These are phyloP conservation scores for Bovichtus diacanthus DNA, from an alignment of 2,797 vertebrate genomes.

Conservation along the genomic window DNA sequence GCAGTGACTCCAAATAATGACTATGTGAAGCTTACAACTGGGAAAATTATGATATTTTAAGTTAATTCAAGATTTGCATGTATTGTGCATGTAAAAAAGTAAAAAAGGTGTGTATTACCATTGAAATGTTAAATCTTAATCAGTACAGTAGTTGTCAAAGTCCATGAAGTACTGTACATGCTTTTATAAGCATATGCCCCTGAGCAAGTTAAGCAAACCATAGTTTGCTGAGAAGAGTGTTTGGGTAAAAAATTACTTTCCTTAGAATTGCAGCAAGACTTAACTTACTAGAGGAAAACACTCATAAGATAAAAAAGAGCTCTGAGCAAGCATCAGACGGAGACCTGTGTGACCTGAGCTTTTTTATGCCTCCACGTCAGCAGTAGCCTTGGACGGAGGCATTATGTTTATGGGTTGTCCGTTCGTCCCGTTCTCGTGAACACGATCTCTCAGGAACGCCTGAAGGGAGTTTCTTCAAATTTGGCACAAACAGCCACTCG, in stretches of 20 bases:
- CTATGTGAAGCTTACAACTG: conserved; percentile 32
- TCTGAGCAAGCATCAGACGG: background rate
- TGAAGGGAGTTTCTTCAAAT: too few relatives aligned
- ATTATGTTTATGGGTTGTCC: too few relatives aligned
- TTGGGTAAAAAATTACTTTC: too few relatives aligned
- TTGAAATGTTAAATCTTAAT: conserved; percentile 12
- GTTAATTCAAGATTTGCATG: conserved; percentile 42
- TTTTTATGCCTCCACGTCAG: background rate
- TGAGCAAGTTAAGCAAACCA: background rate
- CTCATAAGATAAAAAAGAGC: background rate
- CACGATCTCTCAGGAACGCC: too few relatives aligned
- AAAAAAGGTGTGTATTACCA: background rate
- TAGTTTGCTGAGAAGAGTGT: background rate
- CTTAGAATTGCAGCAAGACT: background rate
- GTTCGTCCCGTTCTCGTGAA: too few relatives aligned
- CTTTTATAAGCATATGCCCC: background rate
- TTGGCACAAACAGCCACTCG: too few relatives aligned
- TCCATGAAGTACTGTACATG: background rate
- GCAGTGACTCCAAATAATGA: conserved; percentile 55
- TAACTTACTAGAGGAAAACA: background rate
- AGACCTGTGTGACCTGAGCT: background rate
- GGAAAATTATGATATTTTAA: conserved; percentile 50
- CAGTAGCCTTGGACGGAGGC: too few relatives aligned
- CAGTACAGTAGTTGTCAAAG: conserved; percentile 10
- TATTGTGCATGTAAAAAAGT: conserved; percentile 28